Evolutionary conservation across 2,113 vertebrate species (phyloP), one percentile per base, ranked within the genome.

Genomic region (Brachionichthys hirsutus): DNA sequence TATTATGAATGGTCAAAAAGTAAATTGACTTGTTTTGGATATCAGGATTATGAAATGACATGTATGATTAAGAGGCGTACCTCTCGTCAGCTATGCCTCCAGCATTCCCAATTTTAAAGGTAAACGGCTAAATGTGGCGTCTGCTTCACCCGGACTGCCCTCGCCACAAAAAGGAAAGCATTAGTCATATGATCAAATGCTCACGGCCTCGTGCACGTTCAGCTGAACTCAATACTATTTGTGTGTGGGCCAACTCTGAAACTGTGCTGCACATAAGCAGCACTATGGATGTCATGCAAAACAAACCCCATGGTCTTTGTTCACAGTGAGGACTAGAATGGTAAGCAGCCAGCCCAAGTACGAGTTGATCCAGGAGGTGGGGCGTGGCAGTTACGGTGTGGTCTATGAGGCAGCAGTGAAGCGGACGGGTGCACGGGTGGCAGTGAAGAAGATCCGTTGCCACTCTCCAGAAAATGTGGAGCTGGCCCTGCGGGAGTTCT

Each of bases 261-360:
- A 30, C 24, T 30, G 24, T 3, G n/a, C n/a, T n/a, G n/a, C n/a
- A n/a, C n/a, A n/a, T n/a, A n/a, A n/a, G n/a, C n/a, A n/a, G n/a
- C n/a, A n/a, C n/a, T n/a, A n/a, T 30, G 24, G 24, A 6, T 30
- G 24, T 30, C 24, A 30, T 30, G 1, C 8, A 30, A 30, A 30
- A 30, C 24, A 30, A 30, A 30, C 24, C 24, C 24, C 24, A 4
- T 30, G 5, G 4, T 60, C 12, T 60, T 4, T 55, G 43, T 20
- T 61, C 30, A 5, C 71, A 90, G 87, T 61, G 81, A 85, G 74
- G 89, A 88, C 81, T 93, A 97, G 95, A 92, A 98, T 98, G 96
- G 95, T 98, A 92, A 97, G 95, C 93, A 98, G 95, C 89, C 95
- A 98, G 89, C 94, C 97, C 88, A 99, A 98, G 88, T 98, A 99